Evolutionary conservation across 2,797 vertebrate species (phyloP).

Genomic region (Mormyrus hasselquistii): DNA sequence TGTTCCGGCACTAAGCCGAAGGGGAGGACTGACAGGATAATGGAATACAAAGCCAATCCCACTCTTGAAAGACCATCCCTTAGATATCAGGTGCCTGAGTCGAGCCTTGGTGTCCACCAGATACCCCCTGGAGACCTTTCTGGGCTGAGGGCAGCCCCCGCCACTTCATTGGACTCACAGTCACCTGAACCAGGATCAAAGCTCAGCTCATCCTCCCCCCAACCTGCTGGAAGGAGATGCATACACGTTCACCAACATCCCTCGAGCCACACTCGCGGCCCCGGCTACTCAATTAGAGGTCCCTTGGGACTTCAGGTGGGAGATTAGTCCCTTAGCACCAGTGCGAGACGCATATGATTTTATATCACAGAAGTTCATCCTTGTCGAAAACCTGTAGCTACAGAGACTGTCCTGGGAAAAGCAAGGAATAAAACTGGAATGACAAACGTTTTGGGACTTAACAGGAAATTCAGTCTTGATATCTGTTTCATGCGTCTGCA

Average conservation of each 20-base stretch:
- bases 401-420: neutral
- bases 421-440: neutral
- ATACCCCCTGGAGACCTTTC: conserved; percentile 77
- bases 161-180: conserved; percentile 68
- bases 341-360: neutral
- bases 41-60: conserved; percentile 66
- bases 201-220: conserved; percentile 53
- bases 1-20: conserved; percentile 24
- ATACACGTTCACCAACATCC: conserved; percentile 1
- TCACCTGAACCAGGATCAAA: conserved; percentile 97
- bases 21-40: conserved; percentile 63
- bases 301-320: neutral
- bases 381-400: neutral
- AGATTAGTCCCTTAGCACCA: neutral
- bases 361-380: neutral
- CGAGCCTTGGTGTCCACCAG: conserved; percentile 78
- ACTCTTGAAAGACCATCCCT: conserved; percentile 78
- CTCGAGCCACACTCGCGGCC: neutral
- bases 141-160: conserved; percentile 65
- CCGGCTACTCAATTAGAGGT: neutral
- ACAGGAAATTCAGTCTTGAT: neutral
- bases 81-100: conserved; percentile 74
- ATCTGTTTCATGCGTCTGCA: neutral
- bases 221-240: conserved; percentile 24
- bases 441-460: neutral